Evolutionary conservation across 2,113 vertebrate genomes (phyloP).

Genomic region (Micronisus gabar): DNA sequence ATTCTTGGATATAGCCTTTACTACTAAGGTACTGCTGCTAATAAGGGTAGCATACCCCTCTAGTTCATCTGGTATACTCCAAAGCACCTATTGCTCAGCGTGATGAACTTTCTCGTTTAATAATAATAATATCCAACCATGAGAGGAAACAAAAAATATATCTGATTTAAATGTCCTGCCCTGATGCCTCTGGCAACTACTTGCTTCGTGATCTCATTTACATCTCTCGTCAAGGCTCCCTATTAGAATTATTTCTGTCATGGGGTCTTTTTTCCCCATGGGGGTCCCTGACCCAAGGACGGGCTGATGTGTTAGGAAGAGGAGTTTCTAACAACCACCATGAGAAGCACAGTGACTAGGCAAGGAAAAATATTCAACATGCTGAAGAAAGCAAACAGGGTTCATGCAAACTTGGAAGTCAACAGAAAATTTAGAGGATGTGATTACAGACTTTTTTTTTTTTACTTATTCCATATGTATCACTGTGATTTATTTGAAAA

Average conservation of each 20-base stretch:
- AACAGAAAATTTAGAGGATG: background rate
- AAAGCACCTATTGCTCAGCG: background rate
- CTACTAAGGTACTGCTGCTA: background rate
- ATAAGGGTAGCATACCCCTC: background rate
- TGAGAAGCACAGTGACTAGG: background rate
- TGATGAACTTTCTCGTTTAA: background rate
- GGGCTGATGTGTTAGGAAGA: background rate
- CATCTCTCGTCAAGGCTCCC: background rate
- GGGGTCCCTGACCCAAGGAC: background rate
- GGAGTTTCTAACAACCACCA: background rate
- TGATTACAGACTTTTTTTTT: background rate
- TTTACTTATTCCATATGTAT: background rate
- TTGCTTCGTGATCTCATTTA: background rate
- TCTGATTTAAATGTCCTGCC: background rate
- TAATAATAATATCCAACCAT: background rate
- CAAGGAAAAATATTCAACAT: background rate
- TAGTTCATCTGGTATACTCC: background rate
- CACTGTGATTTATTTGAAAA: background rate
- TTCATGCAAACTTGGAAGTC: background rate
- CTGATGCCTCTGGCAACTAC: background rate
- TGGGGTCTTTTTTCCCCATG: rapidly evolving
- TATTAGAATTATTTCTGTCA: background rate
- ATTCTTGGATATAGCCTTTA: background rate
- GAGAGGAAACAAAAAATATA: background rate
- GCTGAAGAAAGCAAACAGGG: background rate